Evolutionary conservation across 2,888 invertebrate species (phyloP).

Genomic region (Teleiodes luculella): DNA sequence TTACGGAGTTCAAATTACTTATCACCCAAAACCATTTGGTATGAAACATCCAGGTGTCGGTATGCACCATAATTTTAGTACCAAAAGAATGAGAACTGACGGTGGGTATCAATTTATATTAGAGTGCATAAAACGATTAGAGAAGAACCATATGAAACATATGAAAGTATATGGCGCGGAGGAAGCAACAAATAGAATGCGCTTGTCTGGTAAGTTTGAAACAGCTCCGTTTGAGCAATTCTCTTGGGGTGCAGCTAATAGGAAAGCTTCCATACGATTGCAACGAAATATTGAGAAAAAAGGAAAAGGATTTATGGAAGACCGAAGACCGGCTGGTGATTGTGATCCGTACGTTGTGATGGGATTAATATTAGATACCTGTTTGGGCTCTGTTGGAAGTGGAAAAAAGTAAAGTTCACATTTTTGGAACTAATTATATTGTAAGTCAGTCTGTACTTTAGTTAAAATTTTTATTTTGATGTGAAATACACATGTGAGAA

Average conservation of each 20-base stretch:
- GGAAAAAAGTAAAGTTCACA: neutral
- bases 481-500: no score
- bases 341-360: slow-evolving; percentile 88
- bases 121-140: slow-evolving; percentile 93
- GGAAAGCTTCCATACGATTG: slow-evolving; percentile 94
- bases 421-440: no score
- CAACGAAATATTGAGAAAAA: slow-evolving; percentile 92
- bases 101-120: slow-evolving; percentile 88
- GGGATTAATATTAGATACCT: slow-evolving; percentile 73
- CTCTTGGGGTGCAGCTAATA: slow-evolving; percentile 92
- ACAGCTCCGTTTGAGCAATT: slow-evolving; percentile 97
- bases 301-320: slow-evolving; percentile 95
- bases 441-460: neutral
- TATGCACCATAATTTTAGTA: slow-evolving; percentile 95
- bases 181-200: slow-evolving; percentile 94
- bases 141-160: slow-evolving; percentile 92
- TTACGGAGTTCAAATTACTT: slow-evolving; percentile 84
- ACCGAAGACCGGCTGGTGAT: slow-evolving; percentile 93
- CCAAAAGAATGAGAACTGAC: slow-evolving; percentile 87
- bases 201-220: slow-evolving; percentile 96
- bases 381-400: slow-evolving; percentile 33
- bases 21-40: slow-evolving; percentile 87
- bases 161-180: slow-evolving; percentile 94
- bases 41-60: slow-evolving; percentile 92
- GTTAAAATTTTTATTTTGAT: neutral